phyloP scores from a whole-genome alignment of 2,797 vertebrate species.

The Cryptoprocta ferox region DNA sequence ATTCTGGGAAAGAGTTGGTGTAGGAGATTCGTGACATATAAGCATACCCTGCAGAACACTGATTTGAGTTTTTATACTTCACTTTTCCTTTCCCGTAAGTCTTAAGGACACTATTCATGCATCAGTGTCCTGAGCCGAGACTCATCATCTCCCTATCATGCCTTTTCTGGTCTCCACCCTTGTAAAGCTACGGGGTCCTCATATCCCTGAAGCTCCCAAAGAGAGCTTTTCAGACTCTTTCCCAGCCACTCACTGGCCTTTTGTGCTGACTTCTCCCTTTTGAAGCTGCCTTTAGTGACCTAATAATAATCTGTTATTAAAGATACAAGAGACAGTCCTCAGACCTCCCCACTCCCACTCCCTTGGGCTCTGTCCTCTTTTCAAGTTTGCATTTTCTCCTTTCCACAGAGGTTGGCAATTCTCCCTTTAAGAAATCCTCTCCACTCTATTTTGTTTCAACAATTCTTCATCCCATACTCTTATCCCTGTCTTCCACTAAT shows the following conservation, averaged over 20 bases:
- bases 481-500: background rate
- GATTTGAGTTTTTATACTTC: background rate
- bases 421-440: background rate
- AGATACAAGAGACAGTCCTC: background rate
- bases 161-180: background rate
- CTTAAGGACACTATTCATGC: background rate
- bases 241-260: background rate
- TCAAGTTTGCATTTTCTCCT: conserved; percentile 32
- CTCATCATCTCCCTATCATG: background rate
- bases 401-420: background rate
- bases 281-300: background rate
- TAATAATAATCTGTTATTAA: background rate
- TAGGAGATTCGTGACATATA: background rate
- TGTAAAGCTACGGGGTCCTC: background rate
- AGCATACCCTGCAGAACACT: background rate
- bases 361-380: background rate
- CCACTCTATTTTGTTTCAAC: background rate
- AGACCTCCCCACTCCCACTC: background rate
- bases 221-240: background rate
- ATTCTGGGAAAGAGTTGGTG: background rate
- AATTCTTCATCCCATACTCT: background rate
- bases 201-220: background rate
- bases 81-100: background rate
- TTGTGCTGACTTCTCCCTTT: background rate
- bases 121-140: background rate